Evolutionary conservation across 2,888 invertebrate genomes (phyloP), one percentile per base, ranked within the genome.

Genomic region (Sarcophaga carnaria): DNA sequence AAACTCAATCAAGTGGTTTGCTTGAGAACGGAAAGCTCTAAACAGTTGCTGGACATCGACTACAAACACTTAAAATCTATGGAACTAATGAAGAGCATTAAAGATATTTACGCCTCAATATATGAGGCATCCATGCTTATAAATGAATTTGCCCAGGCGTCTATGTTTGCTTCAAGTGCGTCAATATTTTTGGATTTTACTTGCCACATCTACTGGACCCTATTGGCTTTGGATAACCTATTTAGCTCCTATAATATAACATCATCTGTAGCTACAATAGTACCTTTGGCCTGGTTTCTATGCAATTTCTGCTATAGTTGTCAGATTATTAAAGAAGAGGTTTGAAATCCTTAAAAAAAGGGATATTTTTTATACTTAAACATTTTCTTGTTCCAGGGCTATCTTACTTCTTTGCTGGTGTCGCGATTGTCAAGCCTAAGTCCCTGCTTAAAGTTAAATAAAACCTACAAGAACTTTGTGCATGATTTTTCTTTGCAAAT

Each of bases 401-500:
- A 63, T 22, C 83, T 70, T 25, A 78, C 83, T 25, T 69, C 80
- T 20, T 59, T 87, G 17, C 60, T 87, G 11, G 64, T 80, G 45
- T 83, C 83, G 12, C 87, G 87, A 45, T 81, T 87, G 45, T n/a
- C 71, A 22, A 54, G 60, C 22, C 11, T 20, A 17, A 10, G 11
- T 22, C 12, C 10, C 37, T 62, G 62, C 22, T n/a, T 70, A 3
- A 20, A 45, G 11, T 3, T 63, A 2, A 17, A 77, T 27, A 63
- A n/a, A 5, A 47, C 54, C 5, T 89, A 89, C 74, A 80, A 80
- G 3, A 78, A 75, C 63, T 69, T 88, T 10, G 22, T 89, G 0
- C 80, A 89, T 80, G 89, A 90, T 45, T 89, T 89, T 27, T 84
- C 87, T 3, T 67, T 89, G 64, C 90, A 90, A 75, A 67, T 90